Conservation (phyloP, 2,888 invertebrate species). For the Agriopis leucophaearia region DNA sequence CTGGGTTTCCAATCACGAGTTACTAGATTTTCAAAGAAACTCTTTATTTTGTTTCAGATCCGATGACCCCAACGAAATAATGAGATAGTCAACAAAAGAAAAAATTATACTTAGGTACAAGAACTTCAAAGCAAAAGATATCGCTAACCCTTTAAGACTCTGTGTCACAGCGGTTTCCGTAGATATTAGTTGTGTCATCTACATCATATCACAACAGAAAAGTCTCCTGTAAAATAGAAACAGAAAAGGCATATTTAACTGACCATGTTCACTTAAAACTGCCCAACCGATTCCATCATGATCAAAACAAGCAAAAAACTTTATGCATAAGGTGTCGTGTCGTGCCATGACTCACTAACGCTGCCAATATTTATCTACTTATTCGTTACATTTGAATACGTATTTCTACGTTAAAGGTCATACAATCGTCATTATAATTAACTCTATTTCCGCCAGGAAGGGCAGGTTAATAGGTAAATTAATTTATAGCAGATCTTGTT, state of each 20-base stretch:
- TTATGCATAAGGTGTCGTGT: slow-evolving; percentile 15
- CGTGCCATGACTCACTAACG: slow-evolving; percentile 33
- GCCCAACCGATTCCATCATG: not conserved
- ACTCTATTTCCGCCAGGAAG: slow-evolving; percentile 52
- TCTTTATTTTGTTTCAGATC: slow-evolving; percentile 9
- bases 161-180: not conserved
- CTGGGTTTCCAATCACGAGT: slow-evolving; percentile 6
- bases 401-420: slow-evolving; percentile 54
- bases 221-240: no score
- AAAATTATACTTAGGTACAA: not conserved
- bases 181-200: not conserved
- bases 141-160: not conserved
- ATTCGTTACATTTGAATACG: slow-evolving; percentile 50
- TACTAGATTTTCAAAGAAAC: not conserved
- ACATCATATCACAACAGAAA: not conserved
- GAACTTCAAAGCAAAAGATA: not conserved
- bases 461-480: slow-evolving; percentile 61
- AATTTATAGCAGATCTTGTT: slow-evolving; percentile 61
- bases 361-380: slow-evolving; percentile 31
- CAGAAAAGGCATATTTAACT: not conserved
- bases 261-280: not conserved
- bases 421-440: slow-evolving; percentile 56
- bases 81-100: not conserved
- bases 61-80: not conserved
- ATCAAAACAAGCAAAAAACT: slow-evolving; percentile 3